phyloP scores from a whole-genome alignment of 37 sponge, comb jelly and placozoan genomes.

The Haliclona indistincta region DNA sequence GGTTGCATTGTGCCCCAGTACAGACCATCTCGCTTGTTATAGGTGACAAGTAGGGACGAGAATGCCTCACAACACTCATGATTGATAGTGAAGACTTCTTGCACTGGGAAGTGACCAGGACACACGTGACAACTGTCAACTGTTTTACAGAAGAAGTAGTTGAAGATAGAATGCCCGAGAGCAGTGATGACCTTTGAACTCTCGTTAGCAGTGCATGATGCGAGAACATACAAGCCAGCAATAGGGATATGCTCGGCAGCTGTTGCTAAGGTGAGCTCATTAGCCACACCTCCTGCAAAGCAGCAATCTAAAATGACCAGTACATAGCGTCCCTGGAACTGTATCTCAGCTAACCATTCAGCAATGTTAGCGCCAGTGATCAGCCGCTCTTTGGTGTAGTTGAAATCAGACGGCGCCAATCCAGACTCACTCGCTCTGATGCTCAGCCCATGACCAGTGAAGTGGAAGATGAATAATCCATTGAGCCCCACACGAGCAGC shows the following conservation, averaged over 20 bases:
- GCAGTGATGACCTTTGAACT: slow-evolving; percentile 8
- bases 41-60: slow-evolving; percentile 26
- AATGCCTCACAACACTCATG: slow-evolving; percentile 22
- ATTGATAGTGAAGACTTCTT: background rate
- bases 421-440: background rate
- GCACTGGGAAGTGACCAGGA: slow-evolving; percentile 16
- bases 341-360: slow-evolving; percentile 4
- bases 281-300: slow-evolving; percentile 32
- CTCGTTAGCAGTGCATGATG: slow-evolving; percentile 25
- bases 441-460: slow-evolving; percentile 68
- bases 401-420: slow-evolving; percentile 18
- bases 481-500: slow-evolving; percentile 48
- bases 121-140: background rate
- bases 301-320: slow-evolving; percentile 45
- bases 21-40: background rate
- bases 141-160: slow-evolving; percentile 32
- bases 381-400: slow-evolving; percentile 14
- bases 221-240: background rate
- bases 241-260: background rate
- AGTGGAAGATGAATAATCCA: slow-evolving; percentile 63
- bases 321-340: slow-evolving; percentile 27
- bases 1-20: slow-evolving; percentile 15
- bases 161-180: slow-evolving; percentile 43
- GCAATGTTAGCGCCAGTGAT: slow-evolving; percentile 24
- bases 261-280: slow-evolving; percentile 7